These are phyloP conservation scores for Oncorhynchus nerka DNA, from an alignment of 2,113 vertebrate species.

Conservation along the genomic window DNA sequence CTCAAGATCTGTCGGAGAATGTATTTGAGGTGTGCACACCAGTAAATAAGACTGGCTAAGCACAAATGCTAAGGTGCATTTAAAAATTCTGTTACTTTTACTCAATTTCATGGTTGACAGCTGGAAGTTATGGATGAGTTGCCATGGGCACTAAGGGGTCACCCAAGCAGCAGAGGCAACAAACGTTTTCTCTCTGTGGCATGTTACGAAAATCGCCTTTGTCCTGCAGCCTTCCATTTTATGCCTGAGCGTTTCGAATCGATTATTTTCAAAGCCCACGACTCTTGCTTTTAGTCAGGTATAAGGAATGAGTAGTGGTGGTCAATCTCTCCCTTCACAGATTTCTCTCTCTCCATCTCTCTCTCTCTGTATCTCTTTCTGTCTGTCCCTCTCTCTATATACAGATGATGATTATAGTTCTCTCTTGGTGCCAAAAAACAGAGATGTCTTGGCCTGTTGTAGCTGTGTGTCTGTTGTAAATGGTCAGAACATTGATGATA, in stretches of 20 bases:
- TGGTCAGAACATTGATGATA: not conserved
- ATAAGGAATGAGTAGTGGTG: not conserved
- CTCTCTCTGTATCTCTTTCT: not conserved
- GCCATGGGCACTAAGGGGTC: slow-evolving; percentile 10
- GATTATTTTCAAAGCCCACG: slow-evolving; percentile 16
- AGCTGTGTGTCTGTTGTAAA: not conserved
- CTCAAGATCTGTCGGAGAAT: not conserved
- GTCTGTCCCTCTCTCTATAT: not conserved
- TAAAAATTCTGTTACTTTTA: slow-evolving; percentile 28
- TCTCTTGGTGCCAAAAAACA: not conserved
- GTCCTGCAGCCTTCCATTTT: slow-evolving; percentile 30
- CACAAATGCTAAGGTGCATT: slow-evolving; percentile 19
- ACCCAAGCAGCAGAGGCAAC: slow-evolving; percentile 7
- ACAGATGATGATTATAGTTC: not conserved
- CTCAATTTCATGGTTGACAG: slow-evolving; percentile 34
- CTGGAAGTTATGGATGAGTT: slow-evolving; percentile 32
- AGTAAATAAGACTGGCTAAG: slow-evolving; percentile 9
- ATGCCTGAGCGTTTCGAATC: slow-evolving; percentile 23
- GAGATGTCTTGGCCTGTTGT: not conserved
- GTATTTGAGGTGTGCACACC: not conserved
- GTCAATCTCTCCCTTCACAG: not conserved
- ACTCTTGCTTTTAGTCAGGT: not conserved
- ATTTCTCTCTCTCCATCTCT: not conserved
- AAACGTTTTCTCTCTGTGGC: slow-evolving; percentile 11
- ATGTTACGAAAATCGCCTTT: slow-evolving; percentile 32